These are phyloP conservation scores for Pteruthius melanotis DNA, from an alignment of 2,113 vertebrate species.

Conservation along the genomic window DNA sequence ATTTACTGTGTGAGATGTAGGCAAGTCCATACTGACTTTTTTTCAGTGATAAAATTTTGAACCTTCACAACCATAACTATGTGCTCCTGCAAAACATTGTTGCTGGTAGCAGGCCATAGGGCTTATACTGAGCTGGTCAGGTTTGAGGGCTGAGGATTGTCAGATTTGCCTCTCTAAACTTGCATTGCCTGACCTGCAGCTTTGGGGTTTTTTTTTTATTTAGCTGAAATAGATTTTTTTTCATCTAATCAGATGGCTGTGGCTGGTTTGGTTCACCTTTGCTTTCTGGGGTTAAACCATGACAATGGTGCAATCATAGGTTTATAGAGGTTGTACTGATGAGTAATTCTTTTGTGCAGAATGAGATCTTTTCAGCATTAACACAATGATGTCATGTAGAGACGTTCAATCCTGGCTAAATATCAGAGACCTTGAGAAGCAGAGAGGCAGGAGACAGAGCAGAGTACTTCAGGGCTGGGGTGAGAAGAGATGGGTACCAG, in stretches of 20 bases:
- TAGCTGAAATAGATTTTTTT: not conserved
- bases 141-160: not conserved
- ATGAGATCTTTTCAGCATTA: not conserved
- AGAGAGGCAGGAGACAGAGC: not conserved
- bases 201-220: not conserved
- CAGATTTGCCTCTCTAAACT: not conserved
- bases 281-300: not conserved
- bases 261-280: not conserved
- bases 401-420: not conserved
- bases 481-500: not conserved
- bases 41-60: not conserved
- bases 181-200: not conserved
- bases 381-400: not conserved
- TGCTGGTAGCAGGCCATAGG: not conserved
- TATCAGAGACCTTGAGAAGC: not conserved
- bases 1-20: not conserved
- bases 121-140: not conserved
- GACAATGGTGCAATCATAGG: not conserved
- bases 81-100: not conserved
- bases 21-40: not conserved
- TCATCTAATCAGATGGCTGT: not conserved
- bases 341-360: not conserved
- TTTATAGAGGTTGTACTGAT: not conserved
- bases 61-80: rapidly evolving
- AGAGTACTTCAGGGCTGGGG: not conserved